Conservation (phyloP, 2,797 vertebrate species). For the Lepilemur ruficaudatus region DNA sequence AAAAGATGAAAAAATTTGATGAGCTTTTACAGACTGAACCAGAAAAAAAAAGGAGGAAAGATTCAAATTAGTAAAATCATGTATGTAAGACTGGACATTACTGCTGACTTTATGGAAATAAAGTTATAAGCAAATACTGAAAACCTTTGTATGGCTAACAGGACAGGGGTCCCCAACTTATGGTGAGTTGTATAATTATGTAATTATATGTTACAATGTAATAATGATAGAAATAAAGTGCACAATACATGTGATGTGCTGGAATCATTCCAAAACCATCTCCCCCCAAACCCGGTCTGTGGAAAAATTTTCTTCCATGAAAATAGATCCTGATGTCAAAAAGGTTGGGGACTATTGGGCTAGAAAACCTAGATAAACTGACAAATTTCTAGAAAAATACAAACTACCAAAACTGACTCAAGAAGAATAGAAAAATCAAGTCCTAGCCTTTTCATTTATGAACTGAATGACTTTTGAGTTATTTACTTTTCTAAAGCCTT, state of each 20-base stretch:
- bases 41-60: not conserved
- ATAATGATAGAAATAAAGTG: too few species aligned
- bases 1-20: not conserved
- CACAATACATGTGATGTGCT: too few species aligned
- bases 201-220: too few species aligned
- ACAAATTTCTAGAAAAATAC: not conserved
- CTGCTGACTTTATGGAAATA: not conserved
- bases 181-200: too few species aligned
- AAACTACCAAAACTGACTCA: not conserved
- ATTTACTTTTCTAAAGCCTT: not conserved
- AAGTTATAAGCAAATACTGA: not conserved
- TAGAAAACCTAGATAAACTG: constrained; percentile 31
- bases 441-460: not conserved
- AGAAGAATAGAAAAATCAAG: not conserved
- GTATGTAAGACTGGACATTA: not conserved
- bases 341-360: not conserved
- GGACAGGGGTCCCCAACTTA: too few species aligned
- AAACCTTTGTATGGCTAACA: not conserved
- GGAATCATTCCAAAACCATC: too few species aligned
- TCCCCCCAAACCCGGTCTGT: too few species aligned
- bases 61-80: not conserved
- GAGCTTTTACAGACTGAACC: not conserved
- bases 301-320: too few species aligned
- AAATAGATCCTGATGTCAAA: too few species aligned
- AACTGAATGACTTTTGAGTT: not conserved